phyloP scores from a whole-genome alignment of 2,113 vertebrate species.

The Calonectris borealis region DNA sequence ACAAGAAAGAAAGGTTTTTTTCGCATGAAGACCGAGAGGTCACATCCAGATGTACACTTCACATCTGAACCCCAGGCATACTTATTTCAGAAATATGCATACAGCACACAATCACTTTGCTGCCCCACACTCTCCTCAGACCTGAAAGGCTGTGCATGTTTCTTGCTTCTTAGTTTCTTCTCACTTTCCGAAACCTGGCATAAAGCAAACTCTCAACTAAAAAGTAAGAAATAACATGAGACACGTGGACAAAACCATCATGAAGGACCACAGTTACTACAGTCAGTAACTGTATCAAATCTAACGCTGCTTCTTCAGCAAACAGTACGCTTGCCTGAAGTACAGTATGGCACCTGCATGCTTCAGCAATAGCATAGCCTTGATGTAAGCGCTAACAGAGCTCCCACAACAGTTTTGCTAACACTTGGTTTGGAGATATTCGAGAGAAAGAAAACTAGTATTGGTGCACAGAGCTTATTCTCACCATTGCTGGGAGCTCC shows the following conservation, averaged over 20 bases:
- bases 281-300: background rate
- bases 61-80: background rate
- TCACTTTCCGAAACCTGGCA: background rate
- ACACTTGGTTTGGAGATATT: background rate
- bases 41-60: background rate
- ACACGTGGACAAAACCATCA: background rate
- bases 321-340: background rate
- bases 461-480: background rate
- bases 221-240: background rate
- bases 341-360: background rate
- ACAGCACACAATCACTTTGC: background rate
- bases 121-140: background rate
- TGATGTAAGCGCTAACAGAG: background rate
- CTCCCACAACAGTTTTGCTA: background rate
- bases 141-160: background rate
- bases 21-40: background rate
- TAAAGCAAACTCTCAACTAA: background rate
- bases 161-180: background rate
- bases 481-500: background rate
- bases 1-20: background rate
- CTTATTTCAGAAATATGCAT: background rate
- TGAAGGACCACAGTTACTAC: background rate
- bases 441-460: background rate
- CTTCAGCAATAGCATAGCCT: background rate
- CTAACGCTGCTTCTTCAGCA: background rate